Evolutionary conservation across 2,113 vertebrate species (phyloP), one percentile per base, ranked within the genome.

Genomic region (Sebastes schlegelii): DNA sequence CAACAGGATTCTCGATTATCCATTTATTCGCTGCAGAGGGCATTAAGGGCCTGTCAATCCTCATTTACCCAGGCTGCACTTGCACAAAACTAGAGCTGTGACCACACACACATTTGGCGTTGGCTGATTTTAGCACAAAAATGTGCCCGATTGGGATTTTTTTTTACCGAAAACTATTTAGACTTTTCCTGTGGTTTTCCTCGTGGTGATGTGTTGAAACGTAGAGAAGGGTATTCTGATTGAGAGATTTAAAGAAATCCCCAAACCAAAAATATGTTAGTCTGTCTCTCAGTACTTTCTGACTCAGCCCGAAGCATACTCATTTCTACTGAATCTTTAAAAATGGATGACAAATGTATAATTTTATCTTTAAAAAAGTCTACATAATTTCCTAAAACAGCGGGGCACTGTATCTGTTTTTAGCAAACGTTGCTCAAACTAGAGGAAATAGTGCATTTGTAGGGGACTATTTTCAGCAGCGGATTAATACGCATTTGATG

Each of bases 1-100:
- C 89, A 84, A 86, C 93, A 89, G 90, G 91, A 89, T 90, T 89
- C 79, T 91, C 84, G 64, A 92, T 91, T 89, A 91, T 91, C 89
- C 87, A 92, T 92, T 92, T 91, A 92, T 89, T 93, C 71, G 64
- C 91, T 79, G 86, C 89, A 90, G 83, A 90, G 91, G 88, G 86
- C 92, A 91, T 93, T 85, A 83, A 82, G 83, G 86, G 68, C 89
- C 87, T 86, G 92, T 92, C 92, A 93, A 81, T 94, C 91, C 89
- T 90, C 83, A 92, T 93, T 92, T 88, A 85, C 43, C 61, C 86
- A 16, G 48, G 68, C 82, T 45, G 76, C 77, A 74, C 77, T 69
- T 64, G 64, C 82, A 82, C 70, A 73, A 34, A 42, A 57, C 69
- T 60, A n/a, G 49, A 86, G 54, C 75, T 55, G 72, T 76, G 40